Conservation (phyloP, 2,113 vertebrate genomes). For the Clupea harengus region DNA sequence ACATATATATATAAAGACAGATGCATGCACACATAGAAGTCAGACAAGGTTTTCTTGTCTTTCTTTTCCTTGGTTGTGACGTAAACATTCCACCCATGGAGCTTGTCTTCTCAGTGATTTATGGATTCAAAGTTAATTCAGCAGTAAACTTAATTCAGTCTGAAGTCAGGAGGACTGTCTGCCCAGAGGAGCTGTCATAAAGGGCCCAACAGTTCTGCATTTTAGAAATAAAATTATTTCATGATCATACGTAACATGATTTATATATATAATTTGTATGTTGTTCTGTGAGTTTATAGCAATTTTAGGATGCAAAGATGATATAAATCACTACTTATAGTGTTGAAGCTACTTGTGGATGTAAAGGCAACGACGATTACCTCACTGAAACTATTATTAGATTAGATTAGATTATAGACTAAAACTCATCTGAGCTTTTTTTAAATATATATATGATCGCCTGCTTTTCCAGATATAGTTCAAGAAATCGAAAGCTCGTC, state of each 20-base stretch:
- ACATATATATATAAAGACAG: neutral
- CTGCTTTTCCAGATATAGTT: neutral
- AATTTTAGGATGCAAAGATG: neutral
- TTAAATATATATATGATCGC: neutral
- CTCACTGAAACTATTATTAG: neutral
- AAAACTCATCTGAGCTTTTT: neutral
- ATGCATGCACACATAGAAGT: slow-evolving; percentile 14
- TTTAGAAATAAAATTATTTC: neutral
- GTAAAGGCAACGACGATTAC: neutral
- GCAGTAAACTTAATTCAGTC: slow-evolving; percentile 2
- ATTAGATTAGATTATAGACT: neutral
- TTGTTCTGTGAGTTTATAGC: neutral
- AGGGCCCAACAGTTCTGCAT: neutral
- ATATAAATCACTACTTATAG: neutral
- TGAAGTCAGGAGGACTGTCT: neutral
- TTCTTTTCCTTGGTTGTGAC: neutral
- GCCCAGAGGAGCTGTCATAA: neutral
- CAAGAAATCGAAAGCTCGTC: neutral
- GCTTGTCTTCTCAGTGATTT: neutral
- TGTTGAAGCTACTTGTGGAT: neutral
- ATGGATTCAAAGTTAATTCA: neutral
- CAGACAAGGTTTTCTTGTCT: slow-evolving; percentile 38
- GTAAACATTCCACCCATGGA: neutral
- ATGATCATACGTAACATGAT: neutral
- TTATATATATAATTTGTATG: neutral